A percentile compares a stretch with the other conserved stretches of the same genome.
Conservation (phyloP, 2,113 vertebrate species). For the Notothenia coriiceps region DNA sequence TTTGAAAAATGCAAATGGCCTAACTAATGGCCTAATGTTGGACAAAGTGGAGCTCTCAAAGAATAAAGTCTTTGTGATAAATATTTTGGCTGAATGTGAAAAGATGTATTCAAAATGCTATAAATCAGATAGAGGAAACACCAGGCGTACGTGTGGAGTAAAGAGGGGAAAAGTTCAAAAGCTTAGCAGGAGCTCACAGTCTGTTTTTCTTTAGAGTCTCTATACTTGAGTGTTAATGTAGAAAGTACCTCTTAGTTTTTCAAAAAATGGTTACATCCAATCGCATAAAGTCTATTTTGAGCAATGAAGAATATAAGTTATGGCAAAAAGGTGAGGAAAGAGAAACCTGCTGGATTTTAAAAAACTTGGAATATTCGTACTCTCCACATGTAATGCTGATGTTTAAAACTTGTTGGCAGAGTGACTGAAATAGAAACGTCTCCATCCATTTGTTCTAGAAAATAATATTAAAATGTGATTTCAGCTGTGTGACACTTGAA, state of each 20-base stretch:
- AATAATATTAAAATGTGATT: not conserved
- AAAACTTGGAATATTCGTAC: not conserved
- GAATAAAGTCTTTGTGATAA: conserved; percentile 4
- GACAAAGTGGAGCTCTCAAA: conserved; percentile 14
- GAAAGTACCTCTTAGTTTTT: not conserved
- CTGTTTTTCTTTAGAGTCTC: not conserved
- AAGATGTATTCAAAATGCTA: not conserved
- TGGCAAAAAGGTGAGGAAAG: too few species aligned
- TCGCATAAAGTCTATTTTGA: not conserved
- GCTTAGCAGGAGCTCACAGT: conserved; percentile 22
- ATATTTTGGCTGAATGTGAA: not conserved
- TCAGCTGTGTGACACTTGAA: not conserved
- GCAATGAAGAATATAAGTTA: not conserved
- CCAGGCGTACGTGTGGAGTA: conserved; percentile 7
- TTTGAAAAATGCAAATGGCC: conserved; percentile 38
- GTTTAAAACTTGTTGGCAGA: not conserved
- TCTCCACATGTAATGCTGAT: not conserved
- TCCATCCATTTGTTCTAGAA: not conserved
- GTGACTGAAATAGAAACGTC: not conserved
- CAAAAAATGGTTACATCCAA: not conserved
- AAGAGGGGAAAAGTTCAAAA: conserved; percentile 29
- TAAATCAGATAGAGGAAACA: conserved; percentile 20
- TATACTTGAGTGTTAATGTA: not conserved
- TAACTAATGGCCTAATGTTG: conserved; percentile 21
- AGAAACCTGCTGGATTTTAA: not conserved